A percentile compares a stretch with the other conserved stretches of the same genome.
phyloP scores from a whole-genome alignment of 2,888 invertebrate species.

The Lasioglossum oenotherae region DNA sequence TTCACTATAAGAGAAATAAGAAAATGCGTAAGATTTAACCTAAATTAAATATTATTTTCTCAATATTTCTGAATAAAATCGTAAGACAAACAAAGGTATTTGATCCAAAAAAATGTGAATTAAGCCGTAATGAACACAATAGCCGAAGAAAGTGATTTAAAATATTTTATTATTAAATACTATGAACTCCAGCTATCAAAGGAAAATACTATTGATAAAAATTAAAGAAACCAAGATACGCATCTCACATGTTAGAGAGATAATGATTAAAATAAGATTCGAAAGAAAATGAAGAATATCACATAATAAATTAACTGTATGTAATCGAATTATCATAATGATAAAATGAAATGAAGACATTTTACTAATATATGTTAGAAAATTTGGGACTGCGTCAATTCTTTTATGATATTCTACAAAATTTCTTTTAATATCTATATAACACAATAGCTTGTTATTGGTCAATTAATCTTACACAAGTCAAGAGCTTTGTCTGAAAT shows the following conservation, averaged over 20 bases:
- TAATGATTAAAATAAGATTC: neutral
- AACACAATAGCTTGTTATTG: neutral
- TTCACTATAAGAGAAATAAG: neutral
- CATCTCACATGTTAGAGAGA: neutral
- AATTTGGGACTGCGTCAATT: neutral
- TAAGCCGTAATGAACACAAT: neutral
- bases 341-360: neutral
- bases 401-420: neutral
- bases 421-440: neutral
- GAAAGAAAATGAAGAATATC: neutral
- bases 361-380: neutral
- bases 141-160: neutral
- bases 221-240: too few relatives aligned
- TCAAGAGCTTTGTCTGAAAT: neutral
- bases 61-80: neutral
- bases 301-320: neutral
- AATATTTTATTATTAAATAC: neutral
- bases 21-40: neutral
- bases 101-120: neutral
- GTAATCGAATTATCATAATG: neutral
- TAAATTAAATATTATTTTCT: neutral
- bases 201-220: neutral
- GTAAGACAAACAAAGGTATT: neutral
- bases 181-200: neutral
- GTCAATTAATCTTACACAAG: neutral